Evolutionary conservation across 2,888 invertebrate genomes (phyloP).

Genomic region (Prenolepis imparis): DNA sequence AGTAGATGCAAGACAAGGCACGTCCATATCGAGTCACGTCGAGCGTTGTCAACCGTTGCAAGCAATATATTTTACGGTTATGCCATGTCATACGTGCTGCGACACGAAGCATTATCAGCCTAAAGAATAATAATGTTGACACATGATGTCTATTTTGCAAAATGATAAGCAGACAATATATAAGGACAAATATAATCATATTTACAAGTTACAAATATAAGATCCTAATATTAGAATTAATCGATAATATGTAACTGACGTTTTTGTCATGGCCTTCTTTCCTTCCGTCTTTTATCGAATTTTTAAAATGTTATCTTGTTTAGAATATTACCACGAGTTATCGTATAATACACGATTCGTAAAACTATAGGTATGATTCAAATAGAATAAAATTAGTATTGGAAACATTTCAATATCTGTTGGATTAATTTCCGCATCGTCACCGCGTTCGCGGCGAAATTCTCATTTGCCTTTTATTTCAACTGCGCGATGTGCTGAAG

Average conservation of each 20-base stretch:
- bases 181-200: not conserved
- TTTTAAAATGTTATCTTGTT: not conserved
- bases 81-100: not conserved
- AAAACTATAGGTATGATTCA: not conserved
- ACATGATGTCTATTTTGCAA: not conserved
- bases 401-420: not conserved
- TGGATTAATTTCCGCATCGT: not conserved
- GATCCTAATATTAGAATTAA: not conserved
- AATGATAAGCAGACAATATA: not conserved
- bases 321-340: not conserved
- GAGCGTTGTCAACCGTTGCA: constrained; percentile 8
- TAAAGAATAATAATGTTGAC: constrained; percentile 19
- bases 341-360: not conserved
- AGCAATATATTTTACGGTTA: constrained; percentile 31
- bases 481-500: not conserved
- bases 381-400: not conserved
- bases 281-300: not conserved
- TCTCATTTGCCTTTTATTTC: constrained; percentile 18
- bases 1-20: constrained; percentile 1
- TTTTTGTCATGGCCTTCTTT: not conserved
- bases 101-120: constrained; percentile 13
- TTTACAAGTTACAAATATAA: not conserved
- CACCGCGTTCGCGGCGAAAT: not conserved
- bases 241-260: not conserved
- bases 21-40: not conserved